Evolutionary conservation across 2,888 invertebrate species (phyloP).

Genomic region (Aphodius granarius): DNA sequence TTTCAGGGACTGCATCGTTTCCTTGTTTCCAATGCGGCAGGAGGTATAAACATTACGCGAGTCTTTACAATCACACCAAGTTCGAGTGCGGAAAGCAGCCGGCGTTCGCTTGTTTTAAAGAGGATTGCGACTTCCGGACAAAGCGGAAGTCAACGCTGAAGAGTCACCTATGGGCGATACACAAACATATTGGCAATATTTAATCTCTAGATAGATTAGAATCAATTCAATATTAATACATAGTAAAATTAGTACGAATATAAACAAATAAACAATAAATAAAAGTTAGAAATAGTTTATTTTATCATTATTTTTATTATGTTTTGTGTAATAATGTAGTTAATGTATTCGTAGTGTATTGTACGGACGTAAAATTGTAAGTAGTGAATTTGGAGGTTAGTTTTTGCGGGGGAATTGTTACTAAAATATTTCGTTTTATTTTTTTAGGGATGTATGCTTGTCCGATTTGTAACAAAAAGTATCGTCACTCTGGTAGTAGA

Average conservation of each 20-base stretch:
- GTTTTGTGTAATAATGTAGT: neutral
- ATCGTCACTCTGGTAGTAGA: constrained; percentile 31
- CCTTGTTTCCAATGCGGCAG: neutral
- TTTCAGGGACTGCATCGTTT: neutral
- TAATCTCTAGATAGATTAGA: neutral
- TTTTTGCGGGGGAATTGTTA: neutral
- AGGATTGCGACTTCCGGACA: constrained; percentile 16
- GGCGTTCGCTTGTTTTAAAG: constrained; percentile 49
- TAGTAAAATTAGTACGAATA: too few relatives aligned
- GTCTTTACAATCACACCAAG: constrained; percentile 53
- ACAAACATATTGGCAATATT: neutral
- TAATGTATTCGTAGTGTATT: neutral
- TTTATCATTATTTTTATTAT: neutral
- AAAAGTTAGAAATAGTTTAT: too few relatives aligned
- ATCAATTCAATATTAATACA: neutral
- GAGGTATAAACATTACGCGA: constrained; percentile 48
- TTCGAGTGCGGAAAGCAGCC: constrained; percentile 57
- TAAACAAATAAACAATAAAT: too few relatives aligned
- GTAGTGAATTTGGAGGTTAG: neutral
- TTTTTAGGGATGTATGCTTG: constrained; percentile 30
- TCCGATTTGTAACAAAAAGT: constrained; percentile 28
- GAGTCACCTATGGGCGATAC: constrained; percentile 16
- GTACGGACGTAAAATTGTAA: neutral
- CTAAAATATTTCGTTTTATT: neutral
- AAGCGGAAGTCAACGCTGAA: constrained; percentile 23